Evolutionary conservation across 2,888 invertebrate genomes (phyloP), one percentile per base, ranked within the genome.

Genomic region (Protophormia terraenovae): DNA sequence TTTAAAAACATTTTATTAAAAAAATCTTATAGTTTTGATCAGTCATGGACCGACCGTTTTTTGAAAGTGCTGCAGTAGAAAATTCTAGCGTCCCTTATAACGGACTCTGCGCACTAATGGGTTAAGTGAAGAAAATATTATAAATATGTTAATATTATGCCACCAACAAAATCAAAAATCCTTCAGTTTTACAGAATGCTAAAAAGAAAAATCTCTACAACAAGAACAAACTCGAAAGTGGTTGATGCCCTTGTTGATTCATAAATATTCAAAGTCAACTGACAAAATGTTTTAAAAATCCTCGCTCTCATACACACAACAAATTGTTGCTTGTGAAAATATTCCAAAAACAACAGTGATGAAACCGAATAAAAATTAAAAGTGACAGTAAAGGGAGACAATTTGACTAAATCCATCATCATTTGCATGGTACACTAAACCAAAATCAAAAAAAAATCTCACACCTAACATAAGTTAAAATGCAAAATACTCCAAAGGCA

Each of bases 401-500:
- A 19, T 22, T 55, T 78, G 69, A 78, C 69, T 82, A 78, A 85
- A 85, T 85, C 78, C 85, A 85, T 85, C 82, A 85, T 82, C 85
- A 78, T 82, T 85, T 82, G 69, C 55, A 45, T 73, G 50, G 29
- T 72, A 47, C 50, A 85, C 62, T 38, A 29, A 64, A 66, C 71
- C 22, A 53, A 10, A 55, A 7, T 22, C 14, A 29, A 80, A 58
- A 29, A n/a, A 50, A 32, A 41, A 32, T 55, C 64, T 72, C 32
- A 64, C 24, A 35, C 72, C 35, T n/a, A 66, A 58, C 41, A 55
- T 45, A 55, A 45, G 16, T 24, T 16, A 73, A 73, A 64, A 80
- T 66, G 35, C 29, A 58, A 47, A 80, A 55, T 24, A 71, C 53
- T 16, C 41, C 45, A 82, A 82, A 32, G 53, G 24, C 69, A 53